Evolutionary conservation across 2,113 vertebrate genomes (phyloP), one percentile per base, ranked within the genome.

Genomic region (Lampris megalopsis): DNA sequence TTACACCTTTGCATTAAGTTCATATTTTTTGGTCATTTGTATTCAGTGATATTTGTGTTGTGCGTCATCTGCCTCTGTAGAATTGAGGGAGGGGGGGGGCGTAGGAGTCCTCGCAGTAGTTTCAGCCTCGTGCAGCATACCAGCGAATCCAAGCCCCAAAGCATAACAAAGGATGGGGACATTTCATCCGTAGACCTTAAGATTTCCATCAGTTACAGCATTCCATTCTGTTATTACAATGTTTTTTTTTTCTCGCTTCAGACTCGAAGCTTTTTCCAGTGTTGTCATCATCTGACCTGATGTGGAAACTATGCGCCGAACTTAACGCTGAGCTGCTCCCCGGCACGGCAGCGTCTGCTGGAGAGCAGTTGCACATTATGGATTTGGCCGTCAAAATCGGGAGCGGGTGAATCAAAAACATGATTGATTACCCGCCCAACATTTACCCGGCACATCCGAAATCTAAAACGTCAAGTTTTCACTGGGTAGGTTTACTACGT

Each of bases 211-310:
- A 37, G 9, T 71, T 76, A 36, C 65, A 72, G 56, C 53, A 37
- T 49, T 52, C 38, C 40, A 75, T 64, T 77, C 75, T 80, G 63
- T 82, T 82, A 58, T 68, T 52, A 63, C 41, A 70, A 54, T 58
- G n/a, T 56, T 52, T 84, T 73, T 57, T 74, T 48, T 63, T n/a
- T 49, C 4, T 75, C 42, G 58, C 43, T 10, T 43, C 37, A 48
- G 42, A 36, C 24, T 63, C 2, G 3, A 40, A 38, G 63, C 47
- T 35, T 63, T 71, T 62, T 81, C 11, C 63, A 50, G 52, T 13
- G 0, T 61, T 68, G 60, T 75, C 64, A 63, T 84, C 68, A 41
- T 77, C 82, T 83, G 86, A 86, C 84, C 83, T 83, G 70, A 75
- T 69, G 78, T 78, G 75, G 78, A 87, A 86, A 88, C 54, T 61